phyloP scores from a whole-genome alignment of 1,140 invertebrate genomes.

The Cyclina sinensis region DNA sequence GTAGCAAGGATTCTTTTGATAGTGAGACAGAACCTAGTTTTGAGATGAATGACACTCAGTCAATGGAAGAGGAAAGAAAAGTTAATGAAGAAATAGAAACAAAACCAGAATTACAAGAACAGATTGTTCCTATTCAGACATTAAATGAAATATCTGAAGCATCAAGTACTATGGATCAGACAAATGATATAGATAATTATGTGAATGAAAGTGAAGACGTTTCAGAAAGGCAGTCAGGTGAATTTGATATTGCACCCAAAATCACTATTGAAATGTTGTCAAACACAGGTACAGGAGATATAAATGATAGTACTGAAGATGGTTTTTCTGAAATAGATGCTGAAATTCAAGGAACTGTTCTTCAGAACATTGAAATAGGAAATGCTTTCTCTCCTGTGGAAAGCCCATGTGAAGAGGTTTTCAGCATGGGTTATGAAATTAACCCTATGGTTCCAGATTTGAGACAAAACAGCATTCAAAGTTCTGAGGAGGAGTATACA shows the following conservation, averaged over 20 bases:
- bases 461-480: neutral
- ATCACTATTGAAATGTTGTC: neutral
- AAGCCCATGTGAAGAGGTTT: constrained; percentile 60
- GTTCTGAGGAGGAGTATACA: neutral
- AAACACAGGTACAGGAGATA: neutral
- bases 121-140: neutral
- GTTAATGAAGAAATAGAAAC: constrained; percentile 40
- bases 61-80: constrained; percentile 26
- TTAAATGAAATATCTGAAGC: neutral
- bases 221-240: neutral
- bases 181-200: neutral
- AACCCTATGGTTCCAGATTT: constrained; percentile 41
- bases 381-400: constrained; percentile 61
- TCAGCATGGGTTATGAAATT: constrained; percentile 45
- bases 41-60: constrained; percentile 14
- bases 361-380: constrained; percentile 56
- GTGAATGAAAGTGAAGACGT: neutral
- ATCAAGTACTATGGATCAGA: neutral
- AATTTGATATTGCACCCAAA: neutral
- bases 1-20: constrained; percentile 36
- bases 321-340: constrained; percentile 52
- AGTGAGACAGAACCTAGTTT: constrained; percentile 39
- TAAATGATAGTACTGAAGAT: constrained; percentile 36
- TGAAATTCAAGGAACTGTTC: constrained; percentile 52
- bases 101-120: neutral